Evolutionary conservation across 1,140 invertebrate genomes (phyloP).

Genomic region (Danaus melanippus): DNA sequence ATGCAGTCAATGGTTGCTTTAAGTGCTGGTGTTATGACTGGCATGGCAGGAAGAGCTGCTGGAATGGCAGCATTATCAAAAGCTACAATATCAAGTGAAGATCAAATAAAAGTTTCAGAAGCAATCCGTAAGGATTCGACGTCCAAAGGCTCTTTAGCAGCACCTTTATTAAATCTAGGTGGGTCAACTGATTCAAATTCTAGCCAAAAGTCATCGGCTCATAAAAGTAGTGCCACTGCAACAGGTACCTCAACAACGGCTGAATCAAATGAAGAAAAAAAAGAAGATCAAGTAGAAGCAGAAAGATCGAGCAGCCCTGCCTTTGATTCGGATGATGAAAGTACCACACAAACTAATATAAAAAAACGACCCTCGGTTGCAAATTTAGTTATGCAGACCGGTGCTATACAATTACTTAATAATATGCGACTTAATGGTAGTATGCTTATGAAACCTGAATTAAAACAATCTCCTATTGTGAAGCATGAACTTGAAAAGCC

Average conservation of each 20-base stretch:
- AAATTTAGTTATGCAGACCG: constrained; percentile 76
- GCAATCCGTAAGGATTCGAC: constrained; percentile 53
- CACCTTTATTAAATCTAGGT: constrained; percentile 56
- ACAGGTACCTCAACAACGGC: constrained; percentile 74
- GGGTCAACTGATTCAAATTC: constrained; percentile 73
- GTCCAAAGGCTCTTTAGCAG: constrained; percentile 57
- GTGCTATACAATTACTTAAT: constrained; percentile 72
- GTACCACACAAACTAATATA: constrained; percentile 66
- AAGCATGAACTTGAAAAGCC: constrained; percentile 58
- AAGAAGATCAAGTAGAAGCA: constrained; percentile 78
- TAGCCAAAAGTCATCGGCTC: constrained; percentile 76
- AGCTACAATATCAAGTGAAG: constrained; percentile 80
- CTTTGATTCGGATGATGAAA: constrained; percentile 96
- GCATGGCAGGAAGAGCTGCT: constrained; percentile 89
- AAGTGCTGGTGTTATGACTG: constrained; percentile 88
- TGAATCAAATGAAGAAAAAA: constrained; percentile 69
- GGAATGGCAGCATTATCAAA: constrained; percentile 85
- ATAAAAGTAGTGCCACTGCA: constrained; percentile 73
- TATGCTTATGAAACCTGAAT: constrained; percentile 66
- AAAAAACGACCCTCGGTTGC: constrained; percentile 76
- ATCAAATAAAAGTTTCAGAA: constrained; percentile 75
- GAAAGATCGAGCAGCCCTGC: constrained; percentile 95
- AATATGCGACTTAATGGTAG: constrained; percentile 75
- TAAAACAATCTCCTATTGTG: constrained; percentile 44
- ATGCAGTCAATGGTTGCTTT: constrained; percentile 95